Evolutionary conservation across 1,140 invertebrate species (phyloP).

Genomic region (Chelonus insularis): DNA sequence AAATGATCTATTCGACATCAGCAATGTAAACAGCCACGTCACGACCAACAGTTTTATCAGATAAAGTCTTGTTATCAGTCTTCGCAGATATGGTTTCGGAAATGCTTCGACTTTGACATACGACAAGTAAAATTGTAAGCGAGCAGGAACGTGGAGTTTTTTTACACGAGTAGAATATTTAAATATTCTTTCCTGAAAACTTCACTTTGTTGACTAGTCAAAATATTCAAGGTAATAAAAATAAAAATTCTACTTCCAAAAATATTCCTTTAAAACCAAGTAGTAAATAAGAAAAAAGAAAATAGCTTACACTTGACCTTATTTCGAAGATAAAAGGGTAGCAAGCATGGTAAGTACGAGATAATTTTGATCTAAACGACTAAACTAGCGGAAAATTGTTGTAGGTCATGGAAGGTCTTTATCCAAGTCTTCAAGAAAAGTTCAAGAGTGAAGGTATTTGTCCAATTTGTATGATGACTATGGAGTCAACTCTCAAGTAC

Average conservation of each 20-base stretch:
- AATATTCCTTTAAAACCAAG: too few species aligned
- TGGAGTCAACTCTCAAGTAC: constrained; percentile 38
- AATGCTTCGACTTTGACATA: constrained; percentile 38
- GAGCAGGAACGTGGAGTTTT: not conserved
- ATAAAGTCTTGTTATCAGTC: constrained; percentile 44
- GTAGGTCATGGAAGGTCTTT: constrained; percentile 39
- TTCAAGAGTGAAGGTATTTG: constrained; percentile 44
- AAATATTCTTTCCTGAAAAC: not conserved
- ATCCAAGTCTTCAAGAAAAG: constrained; percentile 45
- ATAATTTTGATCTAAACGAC: too few species aligned
- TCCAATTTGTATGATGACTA: constrained; percentile 48
- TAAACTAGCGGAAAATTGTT: too few species aligned
- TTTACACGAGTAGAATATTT: not conserved
- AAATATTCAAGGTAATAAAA: not conserved
- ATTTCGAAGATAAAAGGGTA: too few species aligned
- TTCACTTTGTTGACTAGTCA: not conserved
- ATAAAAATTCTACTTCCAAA: not conserved
- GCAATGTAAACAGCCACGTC: constrained; percentile 29
- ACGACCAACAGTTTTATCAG: constrained; percentile 38
- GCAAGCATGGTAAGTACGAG: too few species aligned
- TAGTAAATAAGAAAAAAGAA: too few species aligned
- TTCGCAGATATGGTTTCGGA: constrained; percentile 41
- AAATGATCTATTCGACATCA: constrained; percentile 1
- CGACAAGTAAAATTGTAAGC: too few species aligned
- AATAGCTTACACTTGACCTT: too few species aligned